phyloP scores from a whole-genome alignment of 2,888 invertebrate species.

The Thumatha senex region DNA sequence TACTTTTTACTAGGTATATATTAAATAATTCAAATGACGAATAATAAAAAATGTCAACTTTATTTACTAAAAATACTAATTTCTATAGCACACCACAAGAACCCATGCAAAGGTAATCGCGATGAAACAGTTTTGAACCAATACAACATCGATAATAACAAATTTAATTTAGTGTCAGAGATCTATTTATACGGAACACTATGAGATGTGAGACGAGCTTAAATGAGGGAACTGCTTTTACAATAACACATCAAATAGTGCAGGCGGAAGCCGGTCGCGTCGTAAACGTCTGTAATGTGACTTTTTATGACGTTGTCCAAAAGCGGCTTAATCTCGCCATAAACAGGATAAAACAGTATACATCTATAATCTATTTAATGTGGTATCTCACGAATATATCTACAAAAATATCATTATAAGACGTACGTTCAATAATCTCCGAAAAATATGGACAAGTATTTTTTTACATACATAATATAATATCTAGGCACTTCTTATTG shows the following conservation, averaged over 20 bases:
- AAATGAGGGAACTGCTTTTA: conserved; percentile 14
- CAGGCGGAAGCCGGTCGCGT: conserved; percentile 7
- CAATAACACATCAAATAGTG: conserved; percentile 3
- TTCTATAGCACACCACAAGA: conserved; percentile 49
- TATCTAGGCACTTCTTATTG: conserved; percentile 42
- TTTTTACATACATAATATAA: conserved; percentile 50
- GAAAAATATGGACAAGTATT: conserved; percentile 37
- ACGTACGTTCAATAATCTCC: conserved; percentile 22
- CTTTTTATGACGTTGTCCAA: conserved; percentile 8
- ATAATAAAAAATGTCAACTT: conserved; percentile 51
- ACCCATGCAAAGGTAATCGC: conserved; percentile 30
- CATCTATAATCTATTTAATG: conserved; percentile 19
- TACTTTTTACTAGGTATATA: too few relatives aligned
- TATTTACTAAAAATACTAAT: conserved; percentile 58
- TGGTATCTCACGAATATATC: conserved; percentile 26
- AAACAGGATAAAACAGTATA: conserved; percentile 16
- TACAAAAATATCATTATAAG: conserved; percentile 34
- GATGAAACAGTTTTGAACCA: background rate
- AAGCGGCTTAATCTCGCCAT: conserved; percentile 8
- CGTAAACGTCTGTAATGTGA: conserved; percentile 6
- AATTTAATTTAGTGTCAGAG: conserved; percentile 20
- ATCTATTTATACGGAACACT: conserved; percentile 17
- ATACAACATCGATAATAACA: background rate
- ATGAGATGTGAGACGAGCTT: conserved; percentile 16
- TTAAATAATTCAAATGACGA: conserved; percentile 17